These are phyloP conservation scores for Patagioenas fasciata DNA, from an alignment of 2,113 vertebrate species.

Conservation along the genomic window DNA sequence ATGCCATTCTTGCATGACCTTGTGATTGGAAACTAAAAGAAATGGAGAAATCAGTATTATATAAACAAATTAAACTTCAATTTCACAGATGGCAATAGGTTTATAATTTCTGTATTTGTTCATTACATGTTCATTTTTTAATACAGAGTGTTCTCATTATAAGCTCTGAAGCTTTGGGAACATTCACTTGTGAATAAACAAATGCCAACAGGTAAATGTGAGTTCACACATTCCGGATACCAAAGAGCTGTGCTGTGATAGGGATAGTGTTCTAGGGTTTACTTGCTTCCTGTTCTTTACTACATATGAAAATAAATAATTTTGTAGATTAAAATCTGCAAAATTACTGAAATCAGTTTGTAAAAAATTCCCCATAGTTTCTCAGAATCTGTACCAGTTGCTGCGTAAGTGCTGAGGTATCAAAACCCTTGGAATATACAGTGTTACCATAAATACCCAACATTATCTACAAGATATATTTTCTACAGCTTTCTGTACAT, in stretches of 20 bases:
- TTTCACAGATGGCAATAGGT: background rate
- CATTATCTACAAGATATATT: background rate
- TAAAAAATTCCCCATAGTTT: fast-evolving
- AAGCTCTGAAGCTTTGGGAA: background rate
- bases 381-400: background rate
- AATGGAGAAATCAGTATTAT: background rate
- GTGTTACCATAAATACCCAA: background rate
- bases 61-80: background rate
- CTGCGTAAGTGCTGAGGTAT: background rate
- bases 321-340: background rate
- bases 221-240: background rate
- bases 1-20: background rate
- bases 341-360: background rate
- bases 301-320: background rate
- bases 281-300: background rate
- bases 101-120: background rate
- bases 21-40: background rate
- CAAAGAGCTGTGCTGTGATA: background rate
- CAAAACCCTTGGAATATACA: background rate
- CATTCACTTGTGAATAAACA: background rate
- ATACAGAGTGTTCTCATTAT: background rate
- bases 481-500: background rate
- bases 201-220: background rate
- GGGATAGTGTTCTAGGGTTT: background rate
- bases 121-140: background rate